Percentiles rank a stretch among this genome's conserved stretches.
Conservation (phyloP, 2,113 vertebrate genomes). For the Cochlearius cochlearius region DNA sequence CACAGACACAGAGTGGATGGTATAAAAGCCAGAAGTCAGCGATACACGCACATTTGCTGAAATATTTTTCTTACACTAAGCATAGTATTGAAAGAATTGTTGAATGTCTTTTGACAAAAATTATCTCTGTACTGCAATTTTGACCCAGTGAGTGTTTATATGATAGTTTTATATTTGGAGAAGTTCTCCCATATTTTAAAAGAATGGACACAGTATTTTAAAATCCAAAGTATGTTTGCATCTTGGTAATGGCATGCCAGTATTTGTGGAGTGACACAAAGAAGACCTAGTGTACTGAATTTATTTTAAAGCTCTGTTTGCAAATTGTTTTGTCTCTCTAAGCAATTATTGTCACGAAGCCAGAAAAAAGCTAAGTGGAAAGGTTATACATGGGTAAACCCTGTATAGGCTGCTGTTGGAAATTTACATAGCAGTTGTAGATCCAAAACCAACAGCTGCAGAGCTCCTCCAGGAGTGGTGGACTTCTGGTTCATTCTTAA, state of each 20-base stretch:
- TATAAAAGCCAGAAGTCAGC: background rate
- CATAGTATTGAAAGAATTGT: background rate
- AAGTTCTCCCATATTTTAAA: background rate
- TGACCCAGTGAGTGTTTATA: background rate
- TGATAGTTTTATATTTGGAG: background rate
- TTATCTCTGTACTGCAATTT: background rate
- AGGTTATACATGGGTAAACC: background rate
- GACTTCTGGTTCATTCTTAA: background rate
- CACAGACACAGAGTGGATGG: no score
- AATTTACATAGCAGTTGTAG: background rate
- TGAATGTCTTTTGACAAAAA: background rate
- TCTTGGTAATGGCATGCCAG: background rate
- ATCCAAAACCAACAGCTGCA: background rate
- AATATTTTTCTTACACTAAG: background rate
- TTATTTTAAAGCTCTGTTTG: background rate
- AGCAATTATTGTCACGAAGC: background rate
- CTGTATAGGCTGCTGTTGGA: background rate
- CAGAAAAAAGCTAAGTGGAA: background rate
- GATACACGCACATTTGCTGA: background rate
- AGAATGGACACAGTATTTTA: background rate
- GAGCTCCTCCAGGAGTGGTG: background rate
- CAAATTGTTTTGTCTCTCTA: background rate
- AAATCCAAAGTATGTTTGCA: background rate
- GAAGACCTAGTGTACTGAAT: background rate
- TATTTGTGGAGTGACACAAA: background rate